These are phyloP conservation scores for Oxyura jamaicensis DNA, from an alignment of 2,113 vertebrate genomes.

Conservation along the genomic window DNA sequence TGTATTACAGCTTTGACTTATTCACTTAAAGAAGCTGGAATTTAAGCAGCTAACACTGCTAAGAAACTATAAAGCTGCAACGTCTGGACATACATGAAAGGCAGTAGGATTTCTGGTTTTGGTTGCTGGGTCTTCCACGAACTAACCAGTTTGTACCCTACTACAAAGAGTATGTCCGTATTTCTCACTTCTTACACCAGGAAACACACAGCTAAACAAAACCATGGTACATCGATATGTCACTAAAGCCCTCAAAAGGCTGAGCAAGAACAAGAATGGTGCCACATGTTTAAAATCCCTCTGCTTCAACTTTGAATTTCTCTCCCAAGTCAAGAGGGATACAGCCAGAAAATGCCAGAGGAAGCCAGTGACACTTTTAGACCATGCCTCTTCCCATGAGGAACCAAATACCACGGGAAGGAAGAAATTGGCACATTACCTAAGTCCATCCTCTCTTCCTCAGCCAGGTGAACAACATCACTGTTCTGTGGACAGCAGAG, in stretches of 20 bases:
- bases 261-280: not conserved
- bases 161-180: not conserved
- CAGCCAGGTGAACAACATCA: not conserved
- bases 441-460: not conserved
- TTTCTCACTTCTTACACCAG: not conserved
- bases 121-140: not conserved
- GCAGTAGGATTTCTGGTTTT: not conserved
- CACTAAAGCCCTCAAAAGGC: not conserved
- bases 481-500: not conserved
- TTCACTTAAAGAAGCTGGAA: not conserved
- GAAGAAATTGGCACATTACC: not conserved
- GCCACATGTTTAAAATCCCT: not conserved
- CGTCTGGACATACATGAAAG: not conserved
- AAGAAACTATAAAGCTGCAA: not conserved
- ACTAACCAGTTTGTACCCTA: not conserved
- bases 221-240: too few relatives aligned
- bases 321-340: not conserved
- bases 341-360: not conserved
- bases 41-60: accelerated
- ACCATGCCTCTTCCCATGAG: not conserved
- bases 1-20: not conserved
- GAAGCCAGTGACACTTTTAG: not conserved
- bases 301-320: not conserved
- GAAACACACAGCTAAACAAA: not conserved
- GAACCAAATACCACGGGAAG: not conserved